These are phyloP conservation scores for Serinus canaria DNA, from an alignment of 2,113 vertebrate genomes.

Conservation along the genomic window DNA sequence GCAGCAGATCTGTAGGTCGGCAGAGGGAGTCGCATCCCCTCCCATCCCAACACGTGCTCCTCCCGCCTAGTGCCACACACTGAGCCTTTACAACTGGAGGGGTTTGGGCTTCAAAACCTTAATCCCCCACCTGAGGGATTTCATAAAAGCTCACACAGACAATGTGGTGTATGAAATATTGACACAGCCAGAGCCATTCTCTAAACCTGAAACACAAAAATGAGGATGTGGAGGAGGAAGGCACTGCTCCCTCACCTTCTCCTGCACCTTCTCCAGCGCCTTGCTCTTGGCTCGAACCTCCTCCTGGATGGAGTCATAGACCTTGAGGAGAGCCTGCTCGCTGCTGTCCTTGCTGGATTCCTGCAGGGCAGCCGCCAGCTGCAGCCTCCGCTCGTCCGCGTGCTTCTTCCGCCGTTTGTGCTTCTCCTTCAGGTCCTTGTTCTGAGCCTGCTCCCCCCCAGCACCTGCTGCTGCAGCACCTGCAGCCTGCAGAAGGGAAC, in stretches of 20 bases:
- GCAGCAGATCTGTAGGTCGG: neutral
- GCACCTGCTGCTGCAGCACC: slow-evolving; percentile 84
- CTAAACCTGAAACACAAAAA: neutral
- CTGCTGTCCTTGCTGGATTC: slow-evolving; percentile 75
- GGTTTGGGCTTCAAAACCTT: neutral
- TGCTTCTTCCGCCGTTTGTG: slow-evolving; percentile 73
- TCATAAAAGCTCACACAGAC: neutral
- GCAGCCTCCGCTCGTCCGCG: slow-evolving; percentile 77
- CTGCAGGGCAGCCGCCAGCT: slow-evolving; percentile 77
- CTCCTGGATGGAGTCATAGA: slow-evolving; percentile 88
- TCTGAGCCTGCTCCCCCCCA: slow-evolving; percentile 84
- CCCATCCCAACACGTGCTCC: neutral
- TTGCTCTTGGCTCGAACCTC: slow-evolving; percentile 83
- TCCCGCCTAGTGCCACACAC: neutral
- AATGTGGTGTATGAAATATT: fast-evolving
- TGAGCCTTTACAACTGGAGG: fast-evolving
- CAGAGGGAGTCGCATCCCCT: neutral
- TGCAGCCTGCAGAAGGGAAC: slow-evolving; percentile 75
- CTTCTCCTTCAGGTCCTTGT: slow-evolving; percentile 83
- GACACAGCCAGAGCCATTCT: neutral
- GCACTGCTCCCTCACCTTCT: slow-evolving; percentile 74
- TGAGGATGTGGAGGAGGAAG: neutral
- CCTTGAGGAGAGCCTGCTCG: slow-evolving; percentile 77
- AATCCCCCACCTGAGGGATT: neutral
- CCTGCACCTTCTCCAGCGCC: slow-evolving; percentile 81